Conservation (phyloP, 2,113 vertebrate genomes). For the Nycticorax nycticorax region DNA sequence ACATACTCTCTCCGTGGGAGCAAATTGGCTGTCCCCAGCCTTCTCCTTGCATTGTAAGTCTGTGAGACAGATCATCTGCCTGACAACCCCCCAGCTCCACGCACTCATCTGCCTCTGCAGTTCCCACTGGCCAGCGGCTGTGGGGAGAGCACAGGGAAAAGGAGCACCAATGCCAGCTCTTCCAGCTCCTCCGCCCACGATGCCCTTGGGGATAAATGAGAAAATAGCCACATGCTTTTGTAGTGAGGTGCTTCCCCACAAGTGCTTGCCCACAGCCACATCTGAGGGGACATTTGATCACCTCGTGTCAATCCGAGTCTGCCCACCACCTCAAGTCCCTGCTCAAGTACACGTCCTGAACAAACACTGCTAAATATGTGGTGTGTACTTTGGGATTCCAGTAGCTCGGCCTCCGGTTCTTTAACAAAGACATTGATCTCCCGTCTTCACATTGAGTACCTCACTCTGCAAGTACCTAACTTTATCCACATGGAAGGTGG, state of each 20-base stretch:
- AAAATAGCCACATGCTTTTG: background rate
- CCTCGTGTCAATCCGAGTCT: background rate
- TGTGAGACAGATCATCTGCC: background rate
- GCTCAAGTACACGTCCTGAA: background rate
- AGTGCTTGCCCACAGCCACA: background rate
- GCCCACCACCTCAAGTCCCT: background rate
- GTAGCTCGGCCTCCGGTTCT: background rate
- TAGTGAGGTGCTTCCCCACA: background rate
- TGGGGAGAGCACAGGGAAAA: background rate
- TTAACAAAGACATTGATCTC: background rate
- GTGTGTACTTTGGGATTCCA: background rate
- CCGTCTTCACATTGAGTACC: background rate
- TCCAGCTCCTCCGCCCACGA: background rate
- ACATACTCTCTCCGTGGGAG: background rate
- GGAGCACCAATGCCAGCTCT: background rate
- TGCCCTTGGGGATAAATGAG: background rate
- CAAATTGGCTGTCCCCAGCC: background rate
- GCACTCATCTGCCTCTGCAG: background rate
- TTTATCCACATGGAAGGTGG: background rate
- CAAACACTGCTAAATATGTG: accelerated
- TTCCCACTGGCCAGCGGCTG: background rate
- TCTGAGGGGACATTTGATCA: background rate
- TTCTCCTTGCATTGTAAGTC: background rate
- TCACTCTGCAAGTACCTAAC: background rate
- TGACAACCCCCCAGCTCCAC: background rate